These are phyloP conservation scores for Lytechinus pictus DNA, from an alignment of 35 echinoderm and acorn worm genomes.

Conservation along the genomic window DNA sequence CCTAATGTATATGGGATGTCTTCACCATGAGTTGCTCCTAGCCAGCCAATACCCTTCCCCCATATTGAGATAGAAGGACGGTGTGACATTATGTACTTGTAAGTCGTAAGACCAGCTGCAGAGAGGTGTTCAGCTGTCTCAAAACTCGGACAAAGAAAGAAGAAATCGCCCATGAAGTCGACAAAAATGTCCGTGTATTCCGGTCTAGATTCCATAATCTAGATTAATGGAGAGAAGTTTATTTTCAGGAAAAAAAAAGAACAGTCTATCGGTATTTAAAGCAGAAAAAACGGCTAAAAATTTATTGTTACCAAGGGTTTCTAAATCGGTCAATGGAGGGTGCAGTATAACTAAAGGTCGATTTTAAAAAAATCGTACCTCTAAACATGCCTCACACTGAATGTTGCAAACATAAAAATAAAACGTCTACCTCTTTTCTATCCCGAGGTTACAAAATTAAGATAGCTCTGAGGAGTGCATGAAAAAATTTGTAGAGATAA, in stretches of 20 bases:
- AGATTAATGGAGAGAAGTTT: neutral
- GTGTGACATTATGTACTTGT: constrained; percentile 36
- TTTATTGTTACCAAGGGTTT: no score
- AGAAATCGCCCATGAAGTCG: neutral
- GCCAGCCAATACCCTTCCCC: neutral
- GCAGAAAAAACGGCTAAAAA: no score
- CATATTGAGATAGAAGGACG: neutral
- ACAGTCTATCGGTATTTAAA: no score
- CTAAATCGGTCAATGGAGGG: no score
- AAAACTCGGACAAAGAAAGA: constrained; percentile 31
- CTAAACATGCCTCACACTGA: no score
- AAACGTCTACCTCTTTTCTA: no score
- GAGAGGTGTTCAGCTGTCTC: neutral
- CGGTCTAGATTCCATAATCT: neutral
- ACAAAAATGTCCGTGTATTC: neutral
- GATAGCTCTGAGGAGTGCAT: no score
- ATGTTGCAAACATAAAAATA: no score
- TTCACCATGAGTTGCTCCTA: constrained; percentile 35
- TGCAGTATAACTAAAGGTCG: no score
- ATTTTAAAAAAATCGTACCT: no score
- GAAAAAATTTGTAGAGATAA: no score
- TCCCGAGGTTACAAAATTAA: no score
- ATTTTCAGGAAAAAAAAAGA: neutral
- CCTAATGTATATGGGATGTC: constrained; percentile 7
- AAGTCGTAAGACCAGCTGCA: neutral